These are phyloP conservation scores for Charaxes varanes DNA, from an alignment of 1,140 invertebrate species.

Conservation along the genomic window DNA sequence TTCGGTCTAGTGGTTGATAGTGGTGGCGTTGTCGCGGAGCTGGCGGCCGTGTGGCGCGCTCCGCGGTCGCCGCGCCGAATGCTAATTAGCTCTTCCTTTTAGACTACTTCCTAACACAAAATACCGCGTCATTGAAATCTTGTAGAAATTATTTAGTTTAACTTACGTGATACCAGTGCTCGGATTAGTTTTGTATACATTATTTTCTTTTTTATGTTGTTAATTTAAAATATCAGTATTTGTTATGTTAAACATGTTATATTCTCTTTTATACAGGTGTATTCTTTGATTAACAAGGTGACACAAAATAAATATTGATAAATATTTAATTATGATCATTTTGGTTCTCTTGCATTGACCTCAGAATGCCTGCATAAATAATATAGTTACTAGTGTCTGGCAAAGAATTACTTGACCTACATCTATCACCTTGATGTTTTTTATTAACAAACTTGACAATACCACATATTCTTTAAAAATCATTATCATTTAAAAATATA, in stretches of 20 bases:
- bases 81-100: conserved; percentile 67
- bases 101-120: conserved; percentile 58
- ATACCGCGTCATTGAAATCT: conserved; percentile 34
- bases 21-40: conserved; percentile 35
- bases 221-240: too few relatives aligned
- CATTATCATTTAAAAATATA: too few relatives aligned
- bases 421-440: conserved; percentile 36
- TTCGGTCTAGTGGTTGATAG: conserved; percentile 27
- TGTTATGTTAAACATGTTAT: too few relatives aligned
- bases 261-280: too few relatives aligned
- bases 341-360: conserved; percentile 19
- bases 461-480: too few relatives aligned
- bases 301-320: too few relatives aligned
- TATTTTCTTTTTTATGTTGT: neutral
- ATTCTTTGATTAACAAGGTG: too few relatives aligned
- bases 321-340: conserved; percentile 4
- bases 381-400: conserved; percentile 30
- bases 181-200: neutral
- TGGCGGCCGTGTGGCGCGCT: conserved; percentile 45
- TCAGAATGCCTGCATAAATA: conserved; percentile 31
- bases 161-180: too few relatives aligned
- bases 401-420: conserved; percentile 43
- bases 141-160: conserved; percentile 11
- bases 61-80: conserved; percentile 53
- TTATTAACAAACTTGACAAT: conserved; percentile 5